These are phyloP conservation scores for Erpornis zantholeuca DNA, from an alignment of 2,113 vertebrate species.

Conservation along the genomic window DNA sequence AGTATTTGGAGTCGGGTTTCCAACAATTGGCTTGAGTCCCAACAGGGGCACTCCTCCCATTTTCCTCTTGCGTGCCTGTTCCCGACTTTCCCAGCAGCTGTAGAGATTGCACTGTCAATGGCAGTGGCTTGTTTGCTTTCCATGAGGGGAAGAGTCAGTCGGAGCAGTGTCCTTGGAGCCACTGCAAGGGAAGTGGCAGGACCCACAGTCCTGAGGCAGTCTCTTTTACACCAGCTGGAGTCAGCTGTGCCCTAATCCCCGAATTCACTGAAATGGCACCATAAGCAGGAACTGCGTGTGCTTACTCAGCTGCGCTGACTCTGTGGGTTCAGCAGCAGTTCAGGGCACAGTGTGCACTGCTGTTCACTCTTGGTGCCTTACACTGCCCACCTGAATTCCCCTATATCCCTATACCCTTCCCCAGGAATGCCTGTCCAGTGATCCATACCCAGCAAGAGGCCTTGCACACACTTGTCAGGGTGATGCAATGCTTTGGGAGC, in stretches of 20 bases:
- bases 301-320: fast-evolving
- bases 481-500: neutral
- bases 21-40: neutral
- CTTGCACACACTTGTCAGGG: fast-evolving
- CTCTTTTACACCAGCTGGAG: neutral
- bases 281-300: neutral
- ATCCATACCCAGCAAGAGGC: neutral
- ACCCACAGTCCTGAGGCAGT: neutral
- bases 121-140: neutral
- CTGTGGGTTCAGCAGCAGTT: neutral
- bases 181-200: neutral
- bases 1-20: neutral
- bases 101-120: fast-evolving
- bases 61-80: neutral
- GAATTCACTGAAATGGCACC: neutral
- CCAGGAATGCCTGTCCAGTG: neutral
- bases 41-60: neutral
- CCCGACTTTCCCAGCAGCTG: neutral
- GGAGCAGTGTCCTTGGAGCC: neutral
- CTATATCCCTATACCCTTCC: fast-evolving
- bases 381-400: neutral
- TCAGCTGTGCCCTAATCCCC: neutral
- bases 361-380: neutral
- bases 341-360: fast-evolving
- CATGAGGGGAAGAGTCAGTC: fast-evolving